Conservation (phyloP, 2,113 vertebrate species). For the Tupaia tana region DNA sequence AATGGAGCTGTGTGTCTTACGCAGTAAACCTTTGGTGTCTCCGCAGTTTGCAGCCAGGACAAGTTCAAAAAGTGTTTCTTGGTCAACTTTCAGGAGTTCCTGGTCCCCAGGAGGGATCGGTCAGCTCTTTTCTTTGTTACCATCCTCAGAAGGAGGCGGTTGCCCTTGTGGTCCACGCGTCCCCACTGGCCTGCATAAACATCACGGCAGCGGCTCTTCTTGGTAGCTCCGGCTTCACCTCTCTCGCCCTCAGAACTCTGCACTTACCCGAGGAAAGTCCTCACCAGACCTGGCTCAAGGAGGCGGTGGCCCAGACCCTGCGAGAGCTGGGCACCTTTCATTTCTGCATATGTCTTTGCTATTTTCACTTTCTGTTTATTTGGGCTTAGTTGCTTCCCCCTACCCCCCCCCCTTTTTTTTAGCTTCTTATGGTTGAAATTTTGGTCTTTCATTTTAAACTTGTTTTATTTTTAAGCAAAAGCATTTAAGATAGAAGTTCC, state of each 20-base stretch:
- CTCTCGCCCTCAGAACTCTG: background rate
- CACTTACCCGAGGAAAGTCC: background rate
- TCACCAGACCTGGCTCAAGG: background rate
- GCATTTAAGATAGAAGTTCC: background rate
- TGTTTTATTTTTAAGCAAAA: background rate
- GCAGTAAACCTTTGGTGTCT: background rate
- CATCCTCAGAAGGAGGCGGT: background rate
- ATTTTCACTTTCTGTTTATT: background rate
- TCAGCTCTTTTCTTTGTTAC: background rate
- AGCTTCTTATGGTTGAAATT: background rate
- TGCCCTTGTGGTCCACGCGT: too few relatives aligned
- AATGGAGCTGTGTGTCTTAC: background rate
- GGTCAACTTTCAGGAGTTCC: background rate
- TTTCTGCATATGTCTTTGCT: background rate
- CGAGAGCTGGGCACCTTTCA: background rate
- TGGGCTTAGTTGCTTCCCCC: background rate
- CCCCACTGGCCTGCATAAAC: too few relatives aligned
- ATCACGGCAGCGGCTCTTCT: too few relatives aligned
- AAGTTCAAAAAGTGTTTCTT: background rate
- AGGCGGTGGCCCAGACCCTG: background rate
- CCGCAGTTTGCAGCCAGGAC: background rate
- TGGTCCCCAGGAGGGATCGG: background rate
- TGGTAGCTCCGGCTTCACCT: background rate
- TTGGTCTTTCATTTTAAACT: background rate
- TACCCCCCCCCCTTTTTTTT: background rate